Evolutionary conservation across 2,797 vertebrate genomes (phyloP).

Genomic region (Cossypha dichroa): DNA sequence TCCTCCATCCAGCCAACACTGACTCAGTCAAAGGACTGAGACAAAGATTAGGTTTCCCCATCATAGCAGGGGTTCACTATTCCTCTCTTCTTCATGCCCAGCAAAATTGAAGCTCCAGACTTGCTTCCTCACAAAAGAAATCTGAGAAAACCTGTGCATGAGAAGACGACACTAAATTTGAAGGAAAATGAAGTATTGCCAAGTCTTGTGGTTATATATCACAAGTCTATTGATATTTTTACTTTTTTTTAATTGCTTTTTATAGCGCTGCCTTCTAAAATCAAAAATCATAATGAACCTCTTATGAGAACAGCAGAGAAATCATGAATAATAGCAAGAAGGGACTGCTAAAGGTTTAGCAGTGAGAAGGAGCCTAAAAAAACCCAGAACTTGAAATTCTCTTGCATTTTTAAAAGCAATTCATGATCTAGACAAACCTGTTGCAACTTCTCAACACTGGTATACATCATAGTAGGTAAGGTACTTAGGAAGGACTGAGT

Average conservation of each 20-base stretch:
- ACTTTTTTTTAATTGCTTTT: not conserved
- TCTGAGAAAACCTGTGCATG: constrained; percentile 1
- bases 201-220: constrained; percentile 18
- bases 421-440: not conserved
- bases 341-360: not conserved
- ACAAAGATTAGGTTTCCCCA: not conserved
- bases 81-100: not conserved
- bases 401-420: not conserved
- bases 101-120: not conserved
- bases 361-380: not conserved
- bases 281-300: not conserved
- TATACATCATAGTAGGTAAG: not conserved
- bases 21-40: not conserved
- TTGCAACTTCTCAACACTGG: not conserved
- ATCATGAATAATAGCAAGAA: not conserved
- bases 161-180: not conserved
- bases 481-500: not conserved
- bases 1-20: not conserved
- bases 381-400: not conserved
- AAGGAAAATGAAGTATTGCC: constrained; percentile 16
- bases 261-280: not conserved
- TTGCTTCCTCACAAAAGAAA: not conserved
- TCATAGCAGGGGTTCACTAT: not conserved
- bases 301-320: not conserved
- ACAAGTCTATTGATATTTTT: constrained; percentile 2